phyloP scores from a whole-genome alignment of 1,140 invertebrate species.

The Littorina saxatilis region DNA sequence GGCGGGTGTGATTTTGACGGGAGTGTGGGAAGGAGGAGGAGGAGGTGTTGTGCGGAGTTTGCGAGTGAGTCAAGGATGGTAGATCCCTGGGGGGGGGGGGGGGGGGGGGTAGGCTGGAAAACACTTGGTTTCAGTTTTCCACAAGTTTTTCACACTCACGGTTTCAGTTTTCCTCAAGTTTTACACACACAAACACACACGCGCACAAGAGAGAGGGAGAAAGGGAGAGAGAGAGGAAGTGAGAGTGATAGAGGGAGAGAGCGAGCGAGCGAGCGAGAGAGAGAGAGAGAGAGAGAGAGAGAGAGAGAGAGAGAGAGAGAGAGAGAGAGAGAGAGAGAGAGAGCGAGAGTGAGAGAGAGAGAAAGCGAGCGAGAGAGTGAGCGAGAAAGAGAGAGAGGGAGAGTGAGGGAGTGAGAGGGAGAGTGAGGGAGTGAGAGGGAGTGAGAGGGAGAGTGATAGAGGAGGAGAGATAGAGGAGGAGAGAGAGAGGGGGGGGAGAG shows the following conservation, averaged over 20 bases:
- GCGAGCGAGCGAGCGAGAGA: background rate
- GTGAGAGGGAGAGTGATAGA: background rate
- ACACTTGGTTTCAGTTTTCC: too few species aligned
- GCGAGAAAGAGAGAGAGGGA: constrained; percentile 7
- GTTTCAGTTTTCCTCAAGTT: too few species aligned
- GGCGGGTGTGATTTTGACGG: too few species aligned
- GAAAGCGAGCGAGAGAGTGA: background rate
- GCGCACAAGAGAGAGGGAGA: constrained; percentile 5
- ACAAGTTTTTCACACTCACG: too few species aligned
- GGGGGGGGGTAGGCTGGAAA: background rate
- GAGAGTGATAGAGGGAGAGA: background rate
- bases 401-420: background rate
- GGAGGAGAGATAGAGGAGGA: background rate
- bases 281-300: background rate
- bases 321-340: background rate
- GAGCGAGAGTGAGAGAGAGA: background rate
- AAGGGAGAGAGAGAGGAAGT: constrained; percentile 2
- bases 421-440: background rate
- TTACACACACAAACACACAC: too few species aligned
- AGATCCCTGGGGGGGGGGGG: background rate
- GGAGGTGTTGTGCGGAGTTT: too few species aligned
- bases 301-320: background rate
- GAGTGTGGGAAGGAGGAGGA: too few species aligned
- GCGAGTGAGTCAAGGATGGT: background rate
- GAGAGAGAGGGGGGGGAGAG: background rate